Evolutionary conservation across 2,113 vertebrate genomes (phyloP), one percentile per base, ranked within the genome.

Genomic region (Hiodon alosoides): DNA sequence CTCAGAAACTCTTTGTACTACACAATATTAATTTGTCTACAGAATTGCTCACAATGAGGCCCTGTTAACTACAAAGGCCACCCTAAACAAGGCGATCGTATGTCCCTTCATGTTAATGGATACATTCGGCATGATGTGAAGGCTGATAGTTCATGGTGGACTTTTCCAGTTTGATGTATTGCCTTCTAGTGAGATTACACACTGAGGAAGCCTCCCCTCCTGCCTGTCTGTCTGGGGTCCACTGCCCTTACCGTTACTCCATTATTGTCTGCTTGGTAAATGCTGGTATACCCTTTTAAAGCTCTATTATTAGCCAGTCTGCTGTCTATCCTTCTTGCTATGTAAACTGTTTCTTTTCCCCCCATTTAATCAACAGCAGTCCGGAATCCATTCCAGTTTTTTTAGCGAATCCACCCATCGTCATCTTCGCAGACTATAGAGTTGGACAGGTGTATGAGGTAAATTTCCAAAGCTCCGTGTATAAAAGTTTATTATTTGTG

Each of bases 401-500:
- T 82, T 79, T 92, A 52, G 92, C 93, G 47, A 93, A 90, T 2
- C 97, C 97, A 4, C 78, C 93, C 3, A 48, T 90, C 3, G 86
- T 90, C 10, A 72, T 92, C 80, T 98, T 98, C 85, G 90, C 87
- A 0, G 84, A 93, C 67, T 98, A 96, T 86, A 89, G 83, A 79
- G 85, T 92, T 71, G 96, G 97, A 52, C 85, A 86, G 2, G 90
- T 94, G 66, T 98, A 95, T 80, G 94, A 99, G 94, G 97, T 99
- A 84, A 71, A 83, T 46, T 52, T 11, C 62, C 7, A 7, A 8
- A 31, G 31, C 31, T 31, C 31, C 31, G 31, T 31, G 2, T 31
- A 31, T 31, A 31, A 31, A 31, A 31, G 31, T 31, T 31, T 31
- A 31, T 31, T 31, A 31, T 31, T 31, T 31, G 31, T 31, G 31